Percentiles rank a stretch among this genome's conserved stretches.
phyloP scores from a whole-genome alignment of 1,140 invertebrate genomes.

The Drosophila simulans region DNA sequence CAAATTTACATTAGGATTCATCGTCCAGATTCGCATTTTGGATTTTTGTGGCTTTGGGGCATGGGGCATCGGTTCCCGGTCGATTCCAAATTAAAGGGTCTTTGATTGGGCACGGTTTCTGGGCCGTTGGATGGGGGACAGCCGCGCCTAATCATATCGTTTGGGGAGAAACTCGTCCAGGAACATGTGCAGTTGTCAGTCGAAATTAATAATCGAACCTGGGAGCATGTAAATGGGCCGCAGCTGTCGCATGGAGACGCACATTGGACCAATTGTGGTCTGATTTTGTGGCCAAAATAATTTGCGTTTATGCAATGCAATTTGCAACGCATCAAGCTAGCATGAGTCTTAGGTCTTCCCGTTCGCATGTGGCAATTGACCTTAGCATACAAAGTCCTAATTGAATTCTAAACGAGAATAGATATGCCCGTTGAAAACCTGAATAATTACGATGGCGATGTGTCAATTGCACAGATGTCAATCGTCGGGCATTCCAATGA shows the following conservation, averaged over 20 bases:
- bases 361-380: background rate
- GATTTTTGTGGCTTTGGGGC: slow-evolving; percentile 22
- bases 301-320: slow-evolving; percentile 36
- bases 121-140: background rate
- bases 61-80: background rate
- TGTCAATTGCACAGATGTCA: background rate
- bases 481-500: background rate
- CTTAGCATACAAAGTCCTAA: background rate
- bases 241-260: slow-evolving; percentile 12
- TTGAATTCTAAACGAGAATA: background rate
- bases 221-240: background rate
- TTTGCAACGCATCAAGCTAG: background rate
- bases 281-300: slow-evolving; percentile 46
- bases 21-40: slow-evolving; percentile 15
- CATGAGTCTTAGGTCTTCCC: background rate
- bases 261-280: slow-evolving; percentile 25
- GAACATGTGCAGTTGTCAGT: slow-evolving; percentile 41
- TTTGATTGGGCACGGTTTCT: background rate
- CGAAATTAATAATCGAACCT: slow-evolving; percentile 48
- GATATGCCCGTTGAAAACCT: background rate
- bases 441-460: too few species aligned
- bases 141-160: slow-evolving; percentile 2
- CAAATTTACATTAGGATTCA: slow-evolving; percentile 24
- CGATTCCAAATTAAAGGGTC: slow-evolving; percentile 31
- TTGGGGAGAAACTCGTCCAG: background rate